These are phyloP conservation scores for Rhopalosiphum nymphaeae DNA, from an alignment of 2,888 invertebrate genomes.

Conservation along the genomic window DNA sequence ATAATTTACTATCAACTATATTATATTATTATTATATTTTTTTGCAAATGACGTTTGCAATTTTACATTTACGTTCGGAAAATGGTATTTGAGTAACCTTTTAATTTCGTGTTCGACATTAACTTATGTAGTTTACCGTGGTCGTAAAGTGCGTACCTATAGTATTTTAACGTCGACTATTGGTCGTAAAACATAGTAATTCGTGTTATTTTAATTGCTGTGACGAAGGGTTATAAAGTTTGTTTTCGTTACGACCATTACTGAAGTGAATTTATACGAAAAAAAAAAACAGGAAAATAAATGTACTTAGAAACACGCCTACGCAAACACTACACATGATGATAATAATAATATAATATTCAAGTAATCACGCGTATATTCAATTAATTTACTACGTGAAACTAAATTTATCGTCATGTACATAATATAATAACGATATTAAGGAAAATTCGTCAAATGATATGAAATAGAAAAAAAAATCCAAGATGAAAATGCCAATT, in stretches of 20 bases:
- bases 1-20: not conserved
- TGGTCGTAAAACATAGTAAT: slow-evolving; percentile 2
- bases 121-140: not conserved
- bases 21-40: not conserved
- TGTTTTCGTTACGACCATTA: slow-evolving; percentile 22
- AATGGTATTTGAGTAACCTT: not conserved
- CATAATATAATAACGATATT: not conserved
- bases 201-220: slow-evolving; percentile 37
- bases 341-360: not conserved
- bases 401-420: not conserved
- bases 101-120: slow-evolving; percentile 13
- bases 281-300: not conserved
- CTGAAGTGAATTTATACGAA: slow-evolving; percentile 3
- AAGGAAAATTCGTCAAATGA: not conserved
- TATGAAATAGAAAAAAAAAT: not conserved
- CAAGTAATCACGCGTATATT: not conserved
- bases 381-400: not conserved
- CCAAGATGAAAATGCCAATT: not conserved
- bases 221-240: slow-evolving; percentile 15
- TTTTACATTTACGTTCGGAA: not conserved
- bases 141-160: slow-evolving; percentile 7
- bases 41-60: not conserved
- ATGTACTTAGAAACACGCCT: not conserved
- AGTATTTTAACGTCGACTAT: not conserved
- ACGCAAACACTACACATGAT: not conserved